Evolutionary conservation across 2,888 invertebrate genomes (phyloP).

Genomic region (Frankliniella intonsa): DNA sequence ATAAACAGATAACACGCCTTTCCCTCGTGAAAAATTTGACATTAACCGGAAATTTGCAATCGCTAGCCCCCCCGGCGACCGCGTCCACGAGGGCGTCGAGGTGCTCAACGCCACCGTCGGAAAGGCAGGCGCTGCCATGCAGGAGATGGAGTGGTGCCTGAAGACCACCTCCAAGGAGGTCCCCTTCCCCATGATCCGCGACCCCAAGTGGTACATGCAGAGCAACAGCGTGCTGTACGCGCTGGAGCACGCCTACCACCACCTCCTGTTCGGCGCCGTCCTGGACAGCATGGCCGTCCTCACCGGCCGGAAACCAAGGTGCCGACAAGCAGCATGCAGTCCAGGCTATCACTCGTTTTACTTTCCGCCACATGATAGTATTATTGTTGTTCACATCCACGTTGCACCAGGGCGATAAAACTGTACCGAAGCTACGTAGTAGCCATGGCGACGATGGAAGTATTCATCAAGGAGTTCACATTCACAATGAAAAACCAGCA

Average conservation of each 20-base stretch:
- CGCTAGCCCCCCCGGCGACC: not conserved
- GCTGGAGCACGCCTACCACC: not conserved
- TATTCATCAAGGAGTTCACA: too few species aligned
- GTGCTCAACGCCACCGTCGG: constrained; percentile 1
- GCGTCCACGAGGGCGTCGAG: not conserved
- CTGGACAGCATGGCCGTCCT: not conserved
- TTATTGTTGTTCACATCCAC: too few species aligned
- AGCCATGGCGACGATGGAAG: too few species aligned
- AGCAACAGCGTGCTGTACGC: not conserved
- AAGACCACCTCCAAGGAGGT: not conserved
- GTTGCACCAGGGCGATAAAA: too few species aligned
- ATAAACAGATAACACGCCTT: too few species aligned
- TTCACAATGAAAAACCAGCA: too few species aligned
- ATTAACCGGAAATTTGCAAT: too few species aligned
- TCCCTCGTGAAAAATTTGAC: too few species aligned
- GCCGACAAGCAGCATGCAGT: too few species aligned
- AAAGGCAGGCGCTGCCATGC: not conserved
- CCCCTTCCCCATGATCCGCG: not conserved
- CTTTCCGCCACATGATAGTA: too few species aligned
- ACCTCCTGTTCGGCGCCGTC: not conserved
- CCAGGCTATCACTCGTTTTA: too few species aligned
- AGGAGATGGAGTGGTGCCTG: not conserved
- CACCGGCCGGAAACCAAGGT: not conserved
- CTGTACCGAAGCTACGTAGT: too few species aligned
- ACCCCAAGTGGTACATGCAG: not conserved